Base-by-base conservation (phyloP, 2,888 invertebrate species). In the Drosophila limbata region DNA sequence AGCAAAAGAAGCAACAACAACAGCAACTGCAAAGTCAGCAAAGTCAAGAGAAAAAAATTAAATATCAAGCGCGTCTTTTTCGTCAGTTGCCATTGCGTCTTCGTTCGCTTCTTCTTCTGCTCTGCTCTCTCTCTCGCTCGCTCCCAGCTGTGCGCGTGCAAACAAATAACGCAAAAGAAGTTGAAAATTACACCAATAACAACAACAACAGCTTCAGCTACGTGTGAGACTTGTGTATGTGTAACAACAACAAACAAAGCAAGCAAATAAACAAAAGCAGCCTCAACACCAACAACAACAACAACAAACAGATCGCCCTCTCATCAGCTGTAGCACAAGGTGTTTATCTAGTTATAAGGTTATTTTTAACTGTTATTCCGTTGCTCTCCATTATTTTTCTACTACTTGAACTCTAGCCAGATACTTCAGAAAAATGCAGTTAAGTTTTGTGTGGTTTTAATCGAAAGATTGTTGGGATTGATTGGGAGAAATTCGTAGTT, bases 1-100 rank as follows among this genome's bases (percentile, higher is more conserved):
- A 66, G 45, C 59, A 15, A 55, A 56, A 59, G 33, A 42, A 56
- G 31, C 55, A 60, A 25, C 60, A 52, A 15, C 74, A 55, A 21
- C 79, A 25, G 10, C 72, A 59, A 72, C 63, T 66, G 74, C 76
- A 76, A 66, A 74, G 40, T 76, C 71, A 77, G 77, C 74, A 37
- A 53, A 56, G 25, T 37, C 31, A 33, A 45, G 17, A 19, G 48
- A 19, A 47, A 40, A 37, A 37, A 53, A 42, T 33, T 19, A 66
- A 66, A 59, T 53, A 52, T 15, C 25, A 65, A 42, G 37, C 65
- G 67, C 56, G 67, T 57, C 45, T 33, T 35, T 37, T 33, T 56
- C 44, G 44, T 33, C 42, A 53, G 55, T 33, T 42, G 55, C 55
- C 55, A 28, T 9, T 15, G n/a, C 33, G 35, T 66, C 37, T 33